Evolutionary conservation across 2,888 invertebrate genomes (phyloP), one percentile per base, ranked within the genome.

Genomic region (Cataglyphis livida): DNA sequence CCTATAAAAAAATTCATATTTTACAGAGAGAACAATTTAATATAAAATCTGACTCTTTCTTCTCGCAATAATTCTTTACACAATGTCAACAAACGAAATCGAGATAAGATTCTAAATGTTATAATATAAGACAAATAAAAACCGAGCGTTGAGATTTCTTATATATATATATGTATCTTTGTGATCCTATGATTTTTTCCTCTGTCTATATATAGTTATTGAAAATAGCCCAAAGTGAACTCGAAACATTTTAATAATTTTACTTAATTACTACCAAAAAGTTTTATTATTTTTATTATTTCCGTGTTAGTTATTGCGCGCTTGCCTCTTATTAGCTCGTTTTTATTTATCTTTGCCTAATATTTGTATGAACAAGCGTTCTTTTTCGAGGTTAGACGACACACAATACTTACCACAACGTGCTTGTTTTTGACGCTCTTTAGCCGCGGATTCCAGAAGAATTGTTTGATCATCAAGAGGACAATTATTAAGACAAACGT

Each of bases 1-100:
- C 95, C 96, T 96, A 5, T 83, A 75, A 54, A 71, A 76, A 44
- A n/a, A 51, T 25, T 48, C 32, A 32, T 15, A 44, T 15, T 38
- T 12, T 3, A 12, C 21, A 10, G 12, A 35, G 5, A 25, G 3
- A 68, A n/a, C 3, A 51, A 35, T 32, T n/a, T n/a, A 54, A 15
- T 7, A 7, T n/a, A 12, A 4, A 6, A 32, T 62, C 5, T 18
- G 6, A 18, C 15, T 15, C 18, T 18, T 6, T n/a, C 18, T 48
- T 48, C 18, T 48, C 3, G 12, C 44, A 44, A 44, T 15, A 38
- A 38, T 9, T 9, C 9, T 38, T 9, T 12, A 0, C 41, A 41
- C 15, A 12, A 3, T 41, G 3, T 41, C 41, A 41, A 15, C 41
- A 15, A 12, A 41, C 4, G 0, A 41, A 12, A 41, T 41, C 3